A percentile compares a stretch with the other conserved stretches of the same genome.
Evolutionary conservation across 2,113 vertebrate species (phyloP).

Genomic region (Corvus cornix): DNA sequence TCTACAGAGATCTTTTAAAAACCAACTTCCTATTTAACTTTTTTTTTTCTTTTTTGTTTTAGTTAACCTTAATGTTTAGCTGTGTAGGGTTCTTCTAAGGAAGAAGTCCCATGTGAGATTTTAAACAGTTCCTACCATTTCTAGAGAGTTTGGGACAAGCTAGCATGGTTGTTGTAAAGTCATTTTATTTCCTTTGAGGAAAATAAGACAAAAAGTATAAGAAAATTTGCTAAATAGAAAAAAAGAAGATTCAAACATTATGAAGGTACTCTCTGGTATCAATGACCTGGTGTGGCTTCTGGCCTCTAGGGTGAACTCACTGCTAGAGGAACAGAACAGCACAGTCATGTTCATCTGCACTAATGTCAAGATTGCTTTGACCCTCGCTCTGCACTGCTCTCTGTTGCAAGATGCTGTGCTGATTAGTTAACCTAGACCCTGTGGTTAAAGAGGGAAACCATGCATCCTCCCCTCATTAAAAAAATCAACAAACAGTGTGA

Average conservation of each 20-base stretch:
- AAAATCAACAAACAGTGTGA: neutral
- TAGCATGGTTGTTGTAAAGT: accelerated
- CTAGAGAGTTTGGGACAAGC: neutral
- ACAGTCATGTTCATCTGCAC: neutral
- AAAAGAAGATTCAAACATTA: neutral
- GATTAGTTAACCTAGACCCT: neutral
- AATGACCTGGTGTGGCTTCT: neutral
- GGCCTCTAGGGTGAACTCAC: neutral
- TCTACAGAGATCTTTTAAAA: neutral
- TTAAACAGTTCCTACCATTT: neutral
- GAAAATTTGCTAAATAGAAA: neutral
- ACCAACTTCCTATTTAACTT: neutral
- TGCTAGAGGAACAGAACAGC: neutral
- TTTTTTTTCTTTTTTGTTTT: neutral
- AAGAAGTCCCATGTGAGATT: neutral
- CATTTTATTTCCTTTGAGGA: neutral
- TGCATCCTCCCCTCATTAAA: accelerated
- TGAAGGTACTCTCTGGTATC: neutral
- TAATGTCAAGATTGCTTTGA: neutral
- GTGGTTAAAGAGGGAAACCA: neutral
- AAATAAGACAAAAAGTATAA: neutral
- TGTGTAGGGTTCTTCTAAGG: neutral
- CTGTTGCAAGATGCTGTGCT: neutral
- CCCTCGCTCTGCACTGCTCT: neutral
- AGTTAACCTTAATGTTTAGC: neutral